phyloP scores from a whole-genome alignment of 2,113 vertebrate genomes.

The Dromas ardeola region DNA sequence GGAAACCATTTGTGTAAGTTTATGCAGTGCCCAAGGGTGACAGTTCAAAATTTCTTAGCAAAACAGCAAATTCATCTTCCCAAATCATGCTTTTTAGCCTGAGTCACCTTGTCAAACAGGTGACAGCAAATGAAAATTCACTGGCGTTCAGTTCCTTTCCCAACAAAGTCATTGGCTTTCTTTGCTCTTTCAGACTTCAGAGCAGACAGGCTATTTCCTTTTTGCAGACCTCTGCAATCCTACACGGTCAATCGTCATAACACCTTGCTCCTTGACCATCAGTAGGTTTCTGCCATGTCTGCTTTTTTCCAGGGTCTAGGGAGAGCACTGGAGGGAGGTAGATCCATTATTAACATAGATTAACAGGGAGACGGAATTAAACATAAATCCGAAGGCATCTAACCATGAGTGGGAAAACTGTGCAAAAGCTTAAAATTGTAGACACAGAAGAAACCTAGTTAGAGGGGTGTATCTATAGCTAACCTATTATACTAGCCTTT shows the following conservation, averaged over 20 bases:
- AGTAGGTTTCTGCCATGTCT: background rate
- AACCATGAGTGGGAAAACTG: background rate
- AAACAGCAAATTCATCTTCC: constrained; percentile 56
- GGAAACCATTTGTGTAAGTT: constrained; percentile 27
- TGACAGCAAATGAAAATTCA: constrained; percentile 31
- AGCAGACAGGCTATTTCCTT: background rate
- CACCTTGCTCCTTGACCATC: background rate
- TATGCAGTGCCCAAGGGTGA: constrained; percentile 16
- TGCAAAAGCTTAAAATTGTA: background rate
- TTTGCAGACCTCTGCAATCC: background rate
- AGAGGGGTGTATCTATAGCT: background rate
- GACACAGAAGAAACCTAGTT: background rate
- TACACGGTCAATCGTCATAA: background rate
- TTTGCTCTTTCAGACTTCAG: background rate
- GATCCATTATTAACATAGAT: background rate
- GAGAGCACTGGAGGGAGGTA: background rate
- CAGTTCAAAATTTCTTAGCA: constrained; percentile 40
- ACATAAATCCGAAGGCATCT: background rate
- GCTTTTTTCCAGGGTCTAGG: background rate
- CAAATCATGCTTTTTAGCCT: background rate
- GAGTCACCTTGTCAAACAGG: constrained; percentile 43
- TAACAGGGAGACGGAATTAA: background rate
- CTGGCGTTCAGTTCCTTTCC: background rate
- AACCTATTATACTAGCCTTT: background rate
- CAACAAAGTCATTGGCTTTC: background rate